Conservation (phyloP, 2,797 vertebrate genomes). For the Carapus acus region DNA sequence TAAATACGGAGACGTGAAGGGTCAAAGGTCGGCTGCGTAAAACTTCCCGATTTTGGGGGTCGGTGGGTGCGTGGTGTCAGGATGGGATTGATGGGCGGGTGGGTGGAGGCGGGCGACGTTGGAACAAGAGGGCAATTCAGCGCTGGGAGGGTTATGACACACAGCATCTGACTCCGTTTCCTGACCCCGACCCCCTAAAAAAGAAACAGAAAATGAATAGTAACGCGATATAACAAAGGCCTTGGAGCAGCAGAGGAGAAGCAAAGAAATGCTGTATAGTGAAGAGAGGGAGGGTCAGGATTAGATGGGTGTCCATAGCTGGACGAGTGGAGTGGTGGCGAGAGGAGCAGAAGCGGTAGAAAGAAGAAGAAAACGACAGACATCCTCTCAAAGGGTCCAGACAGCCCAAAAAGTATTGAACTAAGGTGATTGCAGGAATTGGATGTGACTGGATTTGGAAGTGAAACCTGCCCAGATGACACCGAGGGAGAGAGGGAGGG, state of each 20-base stretch:
- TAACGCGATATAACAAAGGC: slow-evolving; percentile 41
- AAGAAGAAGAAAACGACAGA: no score
- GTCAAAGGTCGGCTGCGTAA: slow-evolving; percentile 72
- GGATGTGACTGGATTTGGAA: no score
- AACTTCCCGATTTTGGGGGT: slow-evolving; percentile 67
- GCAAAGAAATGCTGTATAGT: slow-evolving; percentile 35
- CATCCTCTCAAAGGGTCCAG: no score
- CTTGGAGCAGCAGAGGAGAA: slow-evolving; percentile 42
- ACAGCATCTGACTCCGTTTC: slow-evolving; percentile 55
- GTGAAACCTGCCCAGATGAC: no score
- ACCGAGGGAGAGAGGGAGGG: no score
- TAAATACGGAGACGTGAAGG: slow-evolving; percentile 63
- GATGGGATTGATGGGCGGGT: neutral
- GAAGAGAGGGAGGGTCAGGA: slow-evolving; percentile 24
- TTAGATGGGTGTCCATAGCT: slow-evolving; percentile 17
- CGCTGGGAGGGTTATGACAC: slow-evolving; percentile 50
- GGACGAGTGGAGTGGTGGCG: slow-evolving; percentile 9
- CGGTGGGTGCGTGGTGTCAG: slow-evolving; percentile 34
- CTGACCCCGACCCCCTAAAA: slow-evolving; percentile 37
- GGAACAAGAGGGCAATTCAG: slow-evolving; percentile 73
- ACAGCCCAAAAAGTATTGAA: no score
- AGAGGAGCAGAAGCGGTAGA: no score
- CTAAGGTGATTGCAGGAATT: no score
- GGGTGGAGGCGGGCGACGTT: slow-evolving; percentile 5
- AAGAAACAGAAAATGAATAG: slow-evolving; percentile 61